These are phyloP conservation scores for Callipepla californica DNA, from an alignment of 2,113 vertebrate species.

Conservation along the genomic window DNA sequence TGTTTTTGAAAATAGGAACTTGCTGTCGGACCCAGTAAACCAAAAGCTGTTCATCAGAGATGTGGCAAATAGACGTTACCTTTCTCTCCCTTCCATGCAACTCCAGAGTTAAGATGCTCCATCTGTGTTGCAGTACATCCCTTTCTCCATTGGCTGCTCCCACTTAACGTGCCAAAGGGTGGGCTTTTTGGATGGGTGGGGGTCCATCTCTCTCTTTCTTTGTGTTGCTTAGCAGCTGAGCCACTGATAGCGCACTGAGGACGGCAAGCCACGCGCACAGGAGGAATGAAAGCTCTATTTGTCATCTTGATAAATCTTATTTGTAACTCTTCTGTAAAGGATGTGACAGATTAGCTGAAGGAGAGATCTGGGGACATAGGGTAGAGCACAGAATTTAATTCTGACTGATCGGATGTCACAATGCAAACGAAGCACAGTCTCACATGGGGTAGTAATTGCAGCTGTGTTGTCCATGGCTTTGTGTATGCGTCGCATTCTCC, in stretches of 20 bases:
- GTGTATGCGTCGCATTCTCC: neutral
- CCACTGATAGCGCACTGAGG: conserved; percentile 2
- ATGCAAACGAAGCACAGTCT: conserved; percentile 48
- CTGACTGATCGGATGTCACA: conserved; percentile 49
- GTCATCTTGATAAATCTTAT: conserved; percentile 60
- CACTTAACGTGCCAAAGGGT: neutral
- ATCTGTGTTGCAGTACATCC: neutral
- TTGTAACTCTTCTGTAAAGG: conserved; percentile 48
- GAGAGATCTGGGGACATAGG: conserved; percentile 51
- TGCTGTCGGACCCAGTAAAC: neutral
- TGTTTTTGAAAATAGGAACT: conserved; percentile 5
- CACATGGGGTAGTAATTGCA: neutral
- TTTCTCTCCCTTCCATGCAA: neutral
- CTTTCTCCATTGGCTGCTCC: neutral
- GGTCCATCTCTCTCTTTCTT: neutral
- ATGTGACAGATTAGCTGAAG: conserved; percentile 65
- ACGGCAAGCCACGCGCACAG: neutral
- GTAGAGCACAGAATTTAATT: conserved; percentile 44
- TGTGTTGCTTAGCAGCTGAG: conserved; percentile 61
- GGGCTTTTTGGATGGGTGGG: neutral
- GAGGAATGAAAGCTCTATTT: conserved; percentile 27
- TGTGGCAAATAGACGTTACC: neutral
- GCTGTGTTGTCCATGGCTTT: neutral
- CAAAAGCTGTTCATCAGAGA: neutral
- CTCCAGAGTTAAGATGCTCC: neutral